These are phyloP conservation scores for Mimachlamys varia DNA, from an alignment of 2,888 invertebrate genomes.

Conservation along the genomic window DNA sequence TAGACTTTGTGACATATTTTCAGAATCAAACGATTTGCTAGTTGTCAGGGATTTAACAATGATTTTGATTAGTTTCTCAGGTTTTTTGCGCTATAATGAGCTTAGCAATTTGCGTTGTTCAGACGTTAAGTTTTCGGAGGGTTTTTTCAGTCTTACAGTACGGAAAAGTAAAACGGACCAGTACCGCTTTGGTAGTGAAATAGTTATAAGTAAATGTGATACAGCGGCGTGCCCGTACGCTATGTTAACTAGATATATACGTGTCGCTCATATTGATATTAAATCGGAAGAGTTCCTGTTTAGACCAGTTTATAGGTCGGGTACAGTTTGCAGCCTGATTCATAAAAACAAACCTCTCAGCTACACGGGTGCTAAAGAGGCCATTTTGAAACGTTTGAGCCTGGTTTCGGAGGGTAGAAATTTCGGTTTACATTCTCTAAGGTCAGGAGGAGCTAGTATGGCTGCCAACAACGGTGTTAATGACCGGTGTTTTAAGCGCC, in stretches of 20 bases:
- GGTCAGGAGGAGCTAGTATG: not conserved
- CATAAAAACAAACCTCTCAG: not conserved
- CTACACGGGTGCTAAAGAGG: not conserved
- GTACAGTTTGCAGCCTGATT: not conserved
- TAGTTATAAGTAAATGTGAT: not conserved
- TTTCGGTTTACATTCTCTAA: too few species aligned
- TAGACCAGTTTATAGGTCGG: not conserved
- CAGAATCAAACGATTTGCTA: too few species aligned
- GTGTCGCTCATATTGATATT: not conserved
- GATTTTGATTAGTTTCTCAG: conserved; percentile 45
- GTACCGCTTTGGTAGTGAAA: not conserved
- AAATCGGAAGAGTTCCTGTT: not conserved
- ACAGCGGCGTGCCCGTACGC: not conserved
- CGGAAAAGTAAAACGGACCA: not conserved
- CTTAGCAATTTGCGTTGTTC: not conserved
- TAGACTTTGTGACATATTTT: too few species aligned
- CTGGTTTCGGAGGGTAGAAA: too few species aligned
- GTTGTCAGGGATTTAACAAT: conserved; percentile 44
- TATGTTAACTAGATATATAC: not conserved
- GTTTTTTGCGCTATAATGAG: conserved; percentile 42
- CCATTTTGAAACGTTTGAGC: too few species aligned
- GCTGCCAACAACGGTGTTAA: not conserved
- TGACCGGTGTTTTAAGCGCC: not conserved
- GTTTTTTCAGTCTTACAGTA: not conserved
- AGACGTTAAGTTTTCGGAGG: not conserved